A percentile compares a stretch with the other conserved stretches of the same genome.
Evolutionary conservation across 37 sponge, comb jelly and placozoan genomes (phyloP).

Genomic region (Diacarnus erythraeanus): DNA sequence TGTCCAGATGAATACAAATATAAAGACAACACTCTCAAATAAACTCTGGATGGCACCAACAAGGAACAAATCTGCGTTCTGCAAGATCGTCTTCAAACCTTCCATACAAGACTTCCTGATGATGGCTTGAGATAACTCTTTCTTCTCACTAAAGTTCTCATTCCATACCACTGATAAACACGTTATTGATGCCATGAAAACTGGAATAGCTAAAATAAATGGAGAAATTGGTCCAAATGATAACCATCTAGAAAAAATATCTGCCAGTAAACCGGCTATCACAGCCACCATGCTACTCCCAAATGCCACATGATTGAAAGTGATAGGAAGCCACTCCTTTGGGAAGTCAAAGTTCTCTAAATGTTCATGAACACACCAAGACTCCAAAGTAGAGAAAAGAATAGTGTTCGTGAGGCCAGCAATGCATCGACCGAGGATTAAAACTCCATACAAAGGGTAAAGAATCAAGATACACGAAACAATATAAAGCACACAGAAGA

Average conservation of each 20-base stretch:
- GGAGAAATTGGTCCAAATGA: conserved; percentile 57
- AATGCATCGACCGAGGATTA: conserved; percentile 69
- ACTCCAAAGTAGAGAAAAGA: conserved; percentile 68
- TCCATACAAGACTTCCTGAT: conserved; percentile 29
- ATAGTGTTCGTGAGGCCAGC: conserved; percentile 71
- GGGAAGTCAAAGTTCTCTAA: conserved; percentile 71
- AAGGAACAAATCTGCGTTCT: conserved; percentile 58
- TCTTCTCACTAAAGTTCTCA: conserved; percentile 60
- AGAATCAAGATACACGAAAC: conserved; percentile 54
- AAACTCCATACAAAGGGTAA: conserved; percentile 38
- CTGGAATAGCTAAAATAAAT: conserved; percentile 55
- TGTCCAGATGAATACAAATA: conserved; percentile 82
- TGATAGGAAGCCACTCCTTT: conserved; percentile 76
- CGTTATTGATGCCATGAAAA: conserved; percentile 34
- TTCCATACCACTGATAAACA: conserved; percentile 35
- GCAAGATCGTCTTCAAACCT: conserved; percentile 47
- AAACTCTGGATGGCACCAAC: conserved; percentile 72
- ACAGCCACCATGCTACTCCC: conserved; percentile 76
- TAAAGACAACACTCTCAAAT: conserved; percentile 73
- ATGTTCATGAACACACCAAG: conserved; percentile 79
- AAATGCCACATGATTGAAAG: conserved; percentile 65
- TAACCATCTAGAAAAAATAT: conserved; percentile 59
- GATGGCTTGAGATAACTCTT: conserved; percentile 4
- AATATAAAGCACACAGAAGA: conserved; percentile 55
- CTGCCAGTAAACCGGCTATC: conserved; percentile 67